Evolutionary conservation across 2,797 vertebrate genomes (phyloP).

Genomic region (Acipenser ruthenus): DNA sequence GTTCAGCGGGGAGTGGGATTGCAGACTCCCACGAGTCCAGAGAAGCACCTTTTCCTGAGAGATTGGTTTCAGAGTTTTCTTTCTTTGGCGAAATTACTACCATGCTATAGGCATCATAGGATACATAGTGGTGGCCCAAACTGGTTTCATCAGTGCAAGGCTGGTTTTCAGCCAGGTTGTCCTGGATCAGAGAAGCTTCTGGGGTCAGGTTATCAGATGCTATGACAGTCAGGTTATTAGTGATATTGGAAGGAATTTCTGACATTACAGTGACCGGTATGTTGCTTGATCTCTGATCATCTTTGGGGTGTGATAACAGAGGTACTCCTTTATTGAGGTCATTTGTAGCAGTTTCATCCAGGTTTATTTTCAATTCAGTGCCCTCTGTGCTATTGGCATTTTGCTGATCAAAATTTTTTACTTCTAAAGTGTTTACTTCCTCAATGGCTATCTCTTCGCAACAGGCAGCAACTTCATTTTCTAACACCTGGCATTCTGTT

Average conservation of each 20-base stretch:
- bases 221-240: constrained; percentile 49
- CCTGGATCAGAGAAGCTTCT: constrained; percentile 54
- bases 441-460: too few relatives aligned
- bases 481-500: too few relatives aligned
- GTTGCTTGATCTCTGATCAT: constrained; percentile 60
- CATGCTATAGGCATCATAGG: constrained; percentile 54
- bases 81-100: constrained; percentile 70
- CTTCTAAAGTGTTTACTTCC: too few relatives aligned
- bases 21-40: constrained; percentile 49
- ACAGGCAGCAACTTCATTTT: too few relatives aligned
- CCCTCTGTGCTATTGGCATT: constrained; percentile 49
- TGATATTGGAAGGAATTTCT: constrained; percentile 52
- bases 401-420: constrained; percentile 40
- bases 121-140: constrained; percentile 39
- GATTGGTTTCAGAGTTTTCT: constrained; percentile 64
- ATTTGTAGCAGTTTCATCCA: constrained; percentile 55
- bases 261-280: constrained; percentile 58
- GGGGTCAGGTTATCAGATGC: constrained; percentile 47
- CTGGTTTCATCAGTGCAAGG: constrained; percentile 49
- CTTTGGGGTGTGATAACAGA: constrained; percentile 58
- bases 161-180: constrained; percentile 63
- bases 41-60: constrained; percentile 29
- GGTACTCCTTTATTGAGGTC: constrained; percentile 70
- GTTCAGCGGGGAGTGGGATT: constrained; percentile 47
- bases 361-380: constrained; percentile 29